Evolutionary conservation across 2,797 vertebrate genomes (phyloP).

Genomic region (Columba guinea): DNA sequence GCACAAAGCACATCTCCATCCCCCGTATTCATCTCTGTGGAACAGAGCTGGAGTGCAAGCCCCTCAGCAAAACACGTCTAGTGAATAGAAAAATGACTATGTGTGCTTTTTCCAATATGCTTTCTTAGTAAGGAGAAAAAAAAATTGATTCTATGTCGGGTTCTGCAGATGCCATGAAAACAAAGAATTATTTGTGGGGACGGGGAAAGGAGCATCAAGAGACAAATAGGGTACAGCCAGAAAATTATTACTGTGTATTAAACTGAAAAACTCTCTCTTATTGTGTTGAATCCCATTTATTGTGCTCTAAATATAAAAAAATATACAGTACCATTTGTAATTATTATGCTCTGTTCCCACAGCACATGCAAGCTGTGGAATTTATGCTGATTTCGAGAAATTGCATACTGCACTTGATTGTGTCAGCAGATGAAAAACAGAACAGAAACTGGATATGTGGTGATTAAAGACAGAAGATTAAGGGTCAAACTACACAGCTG

Average conservation of each 20-base stretch:
- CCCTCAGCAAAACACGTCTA: not conserved
- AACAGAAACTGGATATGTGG: not conserved
- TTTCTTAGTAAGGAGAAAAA: not conserved
- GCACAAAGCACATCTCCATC: too few relatives aligned
- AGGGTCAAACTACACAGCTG: not conserved
- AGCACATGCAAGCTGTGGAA: not conserved
- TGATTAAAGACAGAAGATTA: not conserved
- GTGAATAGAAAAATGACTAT: not conserved
- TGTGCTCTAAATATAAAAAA: not conserved
- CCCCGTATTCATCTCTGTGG: too few relatives aligned
- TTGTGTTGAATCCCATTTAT: not conserved
- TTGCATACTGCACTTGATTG: not conserved
- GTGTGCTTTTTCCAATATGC: not conserved
- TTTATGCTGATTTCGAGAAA: not conserved
- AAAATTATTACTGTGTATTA: not conserved
- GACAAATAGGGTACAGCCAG: not conserved
- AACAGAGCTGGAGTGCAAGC: not conserved
- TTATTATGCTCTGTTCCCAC: not conserved
- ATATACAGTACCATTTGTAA: not conserved
- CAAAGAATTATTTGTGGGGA: not conserved
- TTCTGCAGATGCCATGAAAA: not conserved
- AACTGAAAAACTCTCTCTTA: not conserved
- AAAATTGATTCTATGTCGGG: not conserved
- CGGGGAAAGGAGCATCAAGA: not conserved
- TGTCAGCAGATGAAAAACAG: not conserved